Conservation (phyloP, 1,140 invertebrate species). For the Zaprionus africanus region DNA sequence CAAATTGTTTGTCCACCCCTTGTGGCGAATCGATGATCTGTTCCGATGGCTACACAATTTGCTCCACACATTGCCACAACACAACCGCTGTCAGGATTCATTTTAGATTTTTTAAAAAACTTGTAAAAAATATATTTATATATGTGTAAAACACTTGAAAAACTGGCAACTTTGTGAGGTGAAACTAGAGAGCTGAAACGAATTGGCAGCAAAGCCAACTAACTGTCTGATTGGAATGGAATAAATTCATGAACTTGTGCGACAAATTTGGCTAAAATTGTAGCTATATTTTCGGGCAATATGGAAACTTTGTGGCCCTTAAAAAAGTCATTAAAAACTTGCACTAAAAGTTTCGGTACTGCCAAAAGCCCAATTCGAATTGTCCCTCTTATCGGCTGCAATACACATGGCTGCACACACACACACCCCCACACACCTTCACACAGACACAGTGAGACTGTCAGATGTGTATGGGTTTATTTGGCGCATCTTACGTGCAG, state of each 20-base stretch:
- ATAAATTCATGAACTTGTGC: not conserved
- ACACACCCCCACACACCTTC: slow-evolving; percentile 1
- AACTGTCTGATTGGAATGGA: not conserved
- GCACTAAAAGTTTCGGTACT: slow-evolving; percentile 18
- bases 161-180: not conserved
- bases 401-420: slow-evolving; percentile 63
- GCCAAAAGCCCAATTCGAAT: slow-evolving; percentile 16
- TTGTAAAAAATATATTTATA: not conserved
- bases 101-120: not conserved
- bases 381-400: slow-evolving; percentile 45
- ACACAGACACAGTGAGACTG: not conserved
- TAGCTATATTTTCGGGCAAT: slow-evolving; percentile 10
- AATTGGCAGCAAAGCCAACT: not conserved
- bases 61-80: slow-evolving; percentile 3
- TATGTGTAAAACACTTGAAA: not conserved
- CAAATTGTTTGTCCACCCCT: not conserved
- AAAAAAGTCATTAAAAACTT: slow-evolving; percentile 48
- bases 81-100: not conserved
- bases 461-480: not conserved
- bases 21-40: not conserved
- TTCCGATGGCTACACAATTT: slow-evolving; percentile 3
- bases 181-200: not conserved
- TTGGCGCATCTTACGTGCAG: slow-evolving; percentile 16
- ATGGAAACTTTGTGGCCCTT: slow-evolving; percentile 31
- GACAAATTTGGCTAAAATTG: slow-evolving; percentile 22